Evolutionary conservation across 2,113 vertebrate species (phyloP), one percentile per base, ranked within the genome.

Genomic region (Atrichornis clamosus): DNA sequence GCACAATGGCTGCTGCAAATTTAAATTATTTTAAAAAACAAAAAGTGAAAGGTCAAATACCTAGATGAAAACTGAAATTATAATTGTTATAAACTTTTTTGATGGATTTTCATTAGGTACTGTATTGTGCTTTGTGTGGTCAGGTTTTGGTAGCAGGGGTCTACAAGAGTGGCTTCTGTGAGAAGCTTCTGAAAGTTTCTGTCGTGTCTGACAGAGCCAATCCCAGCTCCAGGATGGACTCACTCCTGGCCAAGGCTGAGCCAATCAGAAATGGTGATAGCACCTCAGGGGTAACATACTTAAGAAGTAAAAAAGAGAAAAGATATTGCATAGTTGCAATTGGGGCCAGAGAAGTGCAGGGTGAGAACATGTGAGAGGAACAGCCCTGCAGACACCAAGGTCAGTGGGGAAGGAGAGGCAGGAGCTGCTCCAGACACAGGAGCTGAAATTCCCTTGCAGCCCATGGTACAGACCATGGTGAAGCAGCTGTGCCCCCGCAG

Each of bases 381-480:
- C 30, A 49, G 4, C 15, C 20, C 15, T 30, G 12, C 24, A 24
- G 6, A 28, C 23, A 56, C 1, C 23, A 49, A 28, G 8, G 18
- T 39, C 18, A 41, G 28, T 19, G 27, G 2, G 65, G 42, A 56
- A 75, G 50, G 19, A 65, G 2, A 2, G 8, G 6, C 0, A 56
- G 12, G n/a, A 56, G n/a, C 5, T 20, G 19, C 24, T 65, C 2
- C 42, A 56, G 42, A 8, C 1, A 0, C 24, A 4, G 8, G 42
- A 64, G 28, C 19, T 6, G 2, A 3, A 11, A 41, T n/a, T 64
- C 23, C n/a, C 8, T 19, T 56, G 30, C 30, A 55, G 26, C 32
- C 24, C 2, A 0, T n/a, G 27, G 22, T 37, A 13, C 26, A 73
- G 23, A 0, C 28, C 41, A 15, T 7, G 28, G 59, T 39, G 18